Evolutionary conservation across 2,113 vertebrate genomes (phyloP), one percentile per base, ranked within the genome.

Genomic region (Rhegmatorhina hoffmannsi): DNA sequence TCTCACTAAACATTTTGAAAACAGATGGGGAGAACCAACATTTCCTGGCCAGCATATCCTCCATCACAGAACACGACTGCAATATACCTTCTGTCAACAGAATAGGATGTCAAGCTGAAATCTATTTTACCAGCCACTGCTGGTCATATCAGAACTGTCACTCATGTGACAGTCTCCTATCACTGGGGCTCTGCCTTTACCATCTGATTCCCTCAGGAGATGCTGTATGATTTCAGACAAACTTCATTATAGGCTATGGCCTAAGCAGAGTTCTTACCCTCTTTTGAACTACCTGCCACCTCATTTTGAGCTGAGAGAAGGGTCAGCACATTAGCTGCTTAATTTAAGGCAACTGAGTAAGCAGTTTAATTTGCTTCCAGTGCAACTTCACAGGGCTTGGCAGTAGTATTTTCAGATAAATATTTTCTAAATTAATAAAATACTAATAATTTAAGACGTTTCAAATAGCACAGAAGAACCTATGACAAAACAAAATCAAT

Each of bases 21-120:
- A 63, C 94, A 94, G 91, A 93, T 81, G 92, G 82, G 76, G 68
- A 92, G 4, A 87, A 38, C 55, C 87, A 85, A 59, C 3, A 38
- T 13, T 40, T 89, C n/a, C 80, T 94, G 92, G 83, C 73, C 79
- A 91, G 43, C 44, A 44, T 36, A 53, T n/a, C 77, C 75, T 63
- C 75, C 73, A 36, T 82, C 80, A 87, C 50, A 38, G 43, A 46
- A 62, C 23, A 60, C 0, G 17, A 44, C 63, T 86, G 81, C 82
- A 93, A 55, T 87, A 52, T 33, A 46, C 90, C 84, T 94, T 81
- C 93, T 94, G 88, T 56, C 91, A 84, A 28, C 47, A 90, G 74
- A 58, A 94, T 7, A 78, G 43, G 13, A 62, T 67, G 44, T 26
- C 59, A 47, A 7, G 24, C 59, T 86, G 75, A 69, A 84, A 88